Evolutionary conservation across 2,113 vertebrate species (phyloP).

Genomic region (Arothron firmamentum): DNA sequence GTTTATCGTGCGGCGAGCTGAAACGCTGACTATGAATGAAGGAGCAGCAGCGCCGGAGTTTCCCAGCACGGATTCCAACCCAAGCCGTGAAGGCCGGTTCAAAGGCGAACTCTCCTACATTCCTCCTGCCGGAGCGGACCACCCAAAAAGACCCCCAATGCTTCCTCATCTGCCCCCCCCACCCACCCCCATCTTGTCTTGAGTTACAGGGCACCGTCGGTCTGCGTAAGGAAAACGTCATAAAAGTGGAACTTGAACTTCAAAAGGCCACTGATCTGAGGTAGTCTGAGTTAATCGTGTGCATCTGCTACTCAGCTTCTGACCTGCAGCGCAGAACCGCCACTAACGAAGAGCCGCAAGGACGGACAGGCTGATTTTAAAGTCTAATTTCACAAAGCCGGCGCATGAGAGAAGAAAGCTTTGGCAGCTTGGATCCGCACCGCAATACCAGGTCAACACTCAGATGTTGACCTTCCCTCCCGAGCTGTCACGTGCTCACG

Average conservation of each 20-base stretch:
- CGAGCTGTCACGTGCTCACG: too few relatives aligned
- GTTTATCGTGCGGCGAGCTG: too few relatives aligned
- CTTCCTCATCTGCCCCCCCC: constrained; percentile 10
- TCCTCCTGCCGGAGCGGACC: constrained; percentile 57
- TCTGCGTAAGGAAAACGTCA: constrained; percentile 63
- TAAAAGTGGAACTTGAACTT: constrained; percentile 72
- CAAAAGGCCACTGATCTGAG: constrained; percentile 67
- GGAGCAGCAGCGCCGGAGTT: too few relatives aligned
- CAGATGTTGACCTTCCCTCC: too few relatives aligned
- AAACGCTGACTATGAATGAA: not conserved
- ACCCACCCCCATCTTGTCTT: constrained; percentile 50
- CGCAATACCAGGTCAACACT: too few relatives aligned
- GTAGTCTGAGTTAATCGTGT: constrained; percentile 66
- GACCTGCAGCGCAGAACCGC: constrained; percentile 2
- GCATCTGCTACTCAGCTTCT: constrained; percentile 64
- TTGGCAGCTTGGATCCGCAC: too few relatives aligned
- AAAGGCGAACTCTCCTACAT: constrained; percentile 53
- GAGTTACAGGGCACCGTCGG: constrained; percentile 59
- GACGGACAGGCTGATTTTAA: constrained; percentile 3
- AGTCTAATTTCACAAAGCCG: too few relatives aligned
- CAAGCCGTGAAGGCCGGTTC: constrained; percentile 24
- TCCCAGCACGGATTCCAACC: too few relatives aligned
- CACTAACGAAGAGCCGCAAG: constrained; percentile 23
- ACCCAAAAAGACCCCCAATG: constrained; percentile 62
- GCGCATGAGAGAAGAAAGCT: too few relatives aligned